These are phyloP conservation scores for Drosophila quinaria DNA, from an alignment of 2,888 invertebrate genomes.

Conservation along the genomic window DNA sequence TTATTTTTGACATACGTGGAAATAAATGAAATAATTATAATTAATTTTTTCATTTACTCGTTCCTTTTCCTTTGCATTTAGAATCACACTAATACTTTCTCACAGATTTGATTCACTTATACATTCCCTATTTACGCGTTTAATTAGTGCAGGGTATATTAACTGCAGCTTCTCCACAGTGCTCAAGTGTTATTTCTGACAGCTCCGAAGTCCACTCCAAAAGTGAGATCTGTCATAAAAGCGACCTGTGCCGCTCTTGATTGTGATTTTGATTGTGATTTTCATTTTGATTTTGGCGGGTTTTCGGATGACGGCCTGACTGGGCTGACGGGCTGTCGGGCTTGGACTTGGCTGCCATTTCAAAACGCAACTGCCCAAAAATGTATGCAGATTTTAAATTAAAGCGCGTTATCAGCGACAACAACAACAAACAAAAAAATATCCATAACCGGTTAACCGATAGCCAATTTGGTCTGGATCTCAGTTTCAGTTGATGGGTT, in stretches of 20 bases:
- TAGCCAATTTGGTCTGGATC: conserved; percentile 68
- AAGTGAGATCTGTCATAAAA: conserved; percentile 80
- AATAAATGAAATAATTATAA: no score
- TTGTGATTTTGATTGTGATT: conserved; percentile 53
- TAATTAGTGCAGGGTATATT: conserved; percentile 14
- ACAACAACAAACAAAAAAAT: conserved; percentile 34
- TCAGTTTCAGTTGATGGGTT: conserved; percentile 58
- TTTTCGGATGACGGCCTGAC: conserved; percentile 24
- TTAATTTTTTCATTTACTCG: no score
- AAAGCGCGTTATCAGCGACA: conserved; percentile 71
- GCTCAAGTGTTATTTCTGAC: conserved; percentile 77
- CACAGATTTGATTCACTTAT: background rate
- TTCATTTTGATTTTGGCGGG: conserved; percentile 64
- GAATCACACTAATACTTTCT: no score
- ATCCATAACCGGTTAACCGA: conserved; percentile 63
- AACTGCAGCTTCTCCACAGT: conserved; percentile 59
- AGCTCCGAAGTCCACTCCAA: conserved; percentile 73
- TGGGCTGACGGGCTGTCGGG: conserved; percentile 17
- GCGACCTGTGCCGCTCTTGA: conserved; percentile 70
- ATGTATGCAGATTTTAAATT: conserved; percentile 79
- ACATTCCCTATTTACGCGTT: background rate
- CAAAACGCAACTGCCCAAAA: conserved; percentile 67
- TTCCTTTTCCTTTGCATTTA: no score
- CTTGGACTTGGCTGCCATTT: conserved; percentile 40
- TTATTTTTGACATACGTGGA: no score